Conservation (phyloP, 2,113 vertebrate genomes). For the Mustelus asterias region DNA sequence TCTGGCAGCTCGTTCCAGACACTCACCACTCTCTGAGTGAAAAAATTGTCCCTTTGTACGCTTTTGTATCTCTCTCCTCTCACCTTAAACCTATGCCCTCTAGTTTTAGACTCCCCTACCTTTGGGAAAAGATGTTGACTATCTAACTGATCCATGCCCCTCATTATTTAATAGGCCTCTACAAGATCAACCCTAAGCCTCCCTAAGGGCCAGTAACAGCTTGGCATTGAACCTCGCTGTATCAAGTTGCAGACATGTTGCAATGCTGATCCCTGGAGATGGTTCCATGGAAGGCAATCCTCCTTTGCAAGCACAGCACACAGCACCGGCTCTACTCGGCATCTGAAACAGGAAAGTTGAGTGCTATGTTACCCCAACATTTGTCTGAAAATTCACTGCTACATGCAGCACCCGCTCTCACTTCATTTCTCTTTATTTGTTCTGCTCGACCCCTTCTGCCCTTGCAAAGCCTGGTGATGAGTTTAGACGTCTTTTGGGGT, state of each 20-base stretch:
- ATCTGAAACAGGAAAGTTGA: neutral
- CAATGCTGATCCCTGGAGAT: neutral
- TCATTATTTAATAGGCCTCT: too few species aligned
- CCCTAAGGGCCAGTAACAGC: neutral
- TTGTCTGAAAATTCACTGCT: neutral
- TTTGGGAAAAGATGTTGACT: too few species aligned
- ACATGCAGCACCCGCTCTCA: neutral
- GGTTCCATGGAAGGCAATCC: neutral
- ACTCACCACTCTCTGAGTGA: too few species aligned
- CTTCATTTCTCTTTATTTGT: neutral
- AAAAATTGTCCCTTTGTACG: too few species aligned
- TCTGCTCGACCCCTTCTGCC: neutral
- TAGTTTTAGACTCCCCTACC: too few species aligned
- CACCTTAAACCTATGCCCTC: too few species aligned
- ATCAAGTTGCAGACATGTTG: neutral
- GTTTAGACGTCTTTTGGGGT: neutral
- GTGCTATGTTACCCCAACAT: neutral
- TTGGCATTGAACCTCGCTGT: neutral
- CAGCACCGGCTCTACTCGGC: neutral
- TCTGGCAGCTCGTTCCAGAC: too few species aligned
- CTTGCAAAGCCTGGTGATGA: neutral
- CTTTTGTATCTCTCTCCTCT: too few species aligned
- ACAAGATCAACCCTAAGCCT: too few species aligned
- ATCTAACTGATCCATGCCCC: too few species aligned
- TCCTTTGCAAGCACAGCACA: neutral